Percentiles rank a stretch among this genome's conserved stretches.
phyloP scores from a whole-genome alignment of 2,888 invertebrate species.

The Drosophila leonis region DNA sequence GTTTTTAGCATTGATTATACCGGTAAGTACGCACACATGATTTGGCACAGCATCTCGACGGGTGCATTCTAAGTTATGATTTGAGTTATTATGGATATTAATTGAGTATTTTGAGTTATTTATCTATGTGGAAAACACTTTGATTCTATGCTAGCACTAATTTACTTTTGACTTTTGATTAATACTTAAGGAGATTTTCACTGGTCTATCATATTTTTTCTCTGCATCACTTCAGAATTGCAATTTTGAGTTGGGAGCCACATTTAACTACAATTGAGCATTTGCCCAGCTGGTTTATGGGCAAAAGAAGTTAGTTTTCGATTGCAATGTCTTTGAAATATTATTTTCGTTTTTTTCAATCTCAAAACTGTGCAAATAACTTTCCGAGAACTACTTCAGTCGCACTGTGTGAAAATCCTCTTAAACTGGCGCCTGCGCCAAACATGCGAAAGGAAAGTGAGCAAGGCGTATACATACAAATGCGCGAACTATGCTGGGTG shows the following conservation, averaged over 20 bases:
- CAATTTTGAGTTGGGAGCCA: neutral
- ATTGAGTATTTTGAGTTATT: neutral
- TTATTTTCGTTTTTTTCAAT: slow-evolving; percentile 4
- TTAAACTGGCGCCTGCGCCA: slow-evolving; percentile 63
- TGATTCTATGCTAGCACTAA: slow-evolving; percentile 1
- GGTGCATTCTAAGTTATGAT: neutral
- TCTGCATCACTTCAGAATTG: neutral
- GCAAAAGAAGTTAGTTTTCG: neutral
- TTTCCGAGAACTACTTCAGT: slow-evolving; percentile 59
- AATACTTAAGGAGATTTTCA: neutral
- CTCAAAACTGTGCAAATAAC: slow-evolving; percentile 56
- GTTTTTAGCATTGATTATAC: slow-evolving; percentile 23
- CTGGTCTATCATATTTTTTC: neutral
- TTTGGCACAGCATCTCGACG: slow-evolving; percentile 6
- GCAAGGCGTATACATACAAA: slow-evolving; percentile 21
- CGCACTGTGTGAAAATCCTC: slow-evolving; percentile 55
- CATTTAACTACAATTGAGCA: neutral
- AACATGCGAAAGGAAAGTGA: slow-evolving; percentile 35
- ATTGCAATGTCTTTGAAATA: neutral
- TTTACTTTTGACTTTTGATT: neutral
- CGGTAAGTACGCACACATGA: slow-evolving; percentile 26
- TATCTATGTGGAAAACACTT: neutral
- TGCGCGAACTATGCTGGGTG: slow-evolving; percentile 1
- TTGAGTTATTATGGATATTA: neutral
- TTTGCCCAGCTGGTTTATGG: neutral